Base-by-base conservation (phyloP, 2,797 vertebrate species). In the Rhinella marina region DNA sequence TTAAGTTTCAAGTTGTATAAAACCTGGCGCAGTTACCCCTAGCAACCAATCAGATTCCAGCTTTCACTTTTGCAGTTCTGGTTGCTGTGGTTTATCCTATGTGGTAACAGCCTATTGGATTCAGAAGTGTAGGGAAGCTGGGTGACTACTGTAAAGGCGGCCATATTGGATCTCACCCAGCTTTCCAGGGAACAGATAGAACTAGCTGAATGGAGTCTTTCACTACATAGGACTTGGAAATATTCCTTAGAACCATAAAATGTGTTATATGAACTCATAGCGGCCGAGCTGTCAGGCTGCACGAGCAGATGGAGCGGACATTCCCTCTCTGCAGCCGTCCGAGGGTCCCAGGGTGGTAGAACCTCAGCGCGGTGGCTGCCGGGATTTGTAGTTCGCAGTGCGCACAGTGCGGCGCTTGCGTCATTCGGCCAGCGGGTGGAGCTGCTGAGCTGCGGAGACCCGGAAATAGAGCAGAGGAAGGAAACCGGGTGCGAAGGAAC, bases 381-480 rank as follows among this genome's bases (percentile, higher is more conserved):
- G 87, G 87, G 78, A 54, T 0, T 25, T 56, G 83, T 88, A 88
- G 87, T 88, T 64, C 57, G 27, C 16, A 23, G 2, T 13, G 56
- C 23, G 48, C 12, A n/a, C n/a, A 50, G 62, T 48, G 87, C 54
- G 87, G 87, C 11, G 77, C 61, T 81, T 66, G 87, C 82, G n/a
- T 81, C 73, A 32, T 19, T 76, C 77, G 17, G 57, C 87, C 87
- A 48, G 77, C 78, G 77, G 83, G 83, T 41, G 87, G 83, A 81
- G 87, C 87, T 81, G 87, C 82, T 88, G 76, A 85, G 87, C 77
- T 76, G 48, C 84, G 41, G 83, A 77, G 87, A 88, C 87, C 87
- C 87, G 87, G 87, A 88, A 88, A 88, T 88, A 88, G 87, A 81
- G 82, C 48, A 25, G 56, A 85, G 87, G 83, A 88, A 81, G 87